These are phyloP conservation scores for Andrena cerasifolii DNA, from an alignment of 1,140 invertebrate species.

Conservation along the genomic window DNA sequence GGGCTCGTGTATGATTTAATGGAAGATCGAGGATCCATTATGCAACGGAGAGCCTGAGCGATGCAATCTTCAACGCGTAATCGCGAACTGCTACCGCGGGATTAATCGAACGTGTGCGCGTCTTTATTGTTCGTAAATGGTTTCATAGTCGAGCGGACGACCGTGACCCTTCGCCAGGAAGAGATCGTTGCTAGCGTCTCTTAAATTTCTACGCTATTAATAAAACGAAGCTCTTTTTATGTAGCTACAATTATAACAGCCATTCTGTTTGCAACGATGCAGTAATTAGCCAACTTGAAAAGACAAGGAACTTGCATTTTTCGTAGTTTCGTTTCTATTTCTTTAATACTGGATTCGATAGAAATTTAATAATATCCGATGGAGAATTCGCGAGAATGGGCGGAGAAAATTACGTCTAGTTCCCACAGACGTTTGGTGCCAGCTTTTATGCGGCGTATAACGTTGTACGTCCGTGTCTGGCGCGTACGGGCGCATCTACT, in stretches of 20 bases:
- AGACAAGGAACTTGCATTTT: no score
- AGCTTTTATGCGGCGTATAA: neutral
- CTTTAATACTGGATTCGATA: neutral
- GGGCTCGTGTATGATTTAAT: constrained; percentile 37
- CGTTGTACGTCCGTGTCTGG: constrained; percentile 11
- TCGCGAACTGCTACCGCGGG: constrained; percentile 15
- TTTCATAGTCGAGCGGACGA: neutral
- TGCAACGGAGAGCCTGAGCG: constrained; percentile 8
- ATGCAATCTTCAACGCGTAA: constrained; percentile 41
- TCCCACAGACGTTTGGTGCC: neutral
- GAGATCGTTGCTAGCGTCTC: no score
- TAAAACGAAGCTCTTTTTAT: no score
- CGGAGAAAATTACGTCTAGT: neutral
- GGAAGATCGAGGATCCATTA: constrained; percentile 32
- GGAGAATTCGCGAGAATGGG: no score
- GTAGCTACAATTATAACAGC: no score
- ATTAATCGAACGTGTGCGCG: constrained; percentile 6
- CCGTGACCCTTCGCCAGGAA: neutral
- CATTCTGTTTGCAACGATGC: no score
- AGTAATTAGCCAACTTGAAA: no score
- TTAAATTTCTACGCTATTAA: neutral
- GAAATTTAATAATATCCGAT: no score
- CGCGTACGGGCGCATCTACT: neutral
- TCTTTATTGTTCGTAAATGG: constrained; percentile 28
- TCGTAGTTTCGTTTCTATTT: no score